Percentiles rank a stretch among this genome's conserved stretches.
Evolutionary conservation across 2,888 invertebrate genomes (phyloP).

Genomic region (Leucoma salicis): DNA sequence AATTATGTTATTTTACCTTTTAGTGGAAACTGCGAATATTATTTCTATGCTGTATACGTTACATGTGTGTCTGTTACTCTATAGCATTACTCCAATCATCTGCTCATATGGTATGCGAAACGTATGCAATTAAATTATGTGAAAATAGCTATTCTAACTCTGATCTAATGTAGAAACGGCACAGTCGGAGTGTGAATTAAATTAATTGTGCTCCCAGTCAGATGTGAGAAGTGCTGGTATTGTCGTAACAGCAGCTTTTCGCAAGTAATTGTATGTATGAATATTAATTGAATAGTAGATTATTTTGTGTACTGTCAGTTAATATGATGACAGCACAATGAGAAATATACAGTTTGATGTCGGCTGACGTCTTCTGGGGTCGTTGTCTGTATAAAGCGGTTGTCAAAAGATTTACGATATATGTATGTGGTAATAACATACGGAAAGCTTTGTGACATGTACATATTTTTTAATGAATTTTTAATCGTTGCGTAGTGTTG

Average conservation of each 20-base stretch:
- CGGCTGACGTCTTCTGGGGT: conserved; percentile 57
- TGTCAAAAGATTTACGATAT: conserved; percentile 45
- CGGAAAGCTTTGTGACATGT: conserved; percentile 3
- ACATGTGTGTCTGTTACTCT: not conserved
- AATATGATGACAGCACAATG: conserved; percentile 76
- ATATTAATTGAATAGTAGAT: conserved; percentile 73
- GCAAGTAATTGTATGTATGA: conserved; percentile 68
- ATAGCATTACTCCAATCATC: conserved; percentile 6
- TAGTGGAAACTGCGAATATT: too few species aligned
- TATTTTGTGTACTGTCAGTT: conserved; percentile 78
- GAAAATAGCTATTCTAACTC: conserved; percentile 41
- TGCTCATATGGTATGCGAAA: conserved; percentile 31
- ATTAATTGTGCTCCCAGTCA: conserved; percentile 55
- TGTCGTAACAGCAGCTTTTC: conserved; percentile 60
- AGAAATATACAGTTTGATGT: conserved; percentile 62
- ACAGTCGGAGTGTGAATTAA: conserved; percentile 50
- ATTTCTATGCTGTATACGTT: too few species aligned
- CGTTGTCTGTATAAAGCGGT: conserved; percentile 48
- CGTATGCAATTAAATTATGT: conserved; percentile 37
- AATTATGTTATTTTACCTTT: too few species aligned
- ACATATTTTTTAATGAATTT: not conserved
- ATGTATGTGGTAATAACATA: conserved; percentile 30
- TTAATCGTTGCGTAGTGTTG: too few species aligned
- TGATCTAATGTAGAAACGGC: conserved; percentile 36
- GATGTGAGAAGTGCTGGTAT: conserved; percentile 53